Conservation (phyloP, 2,888 invertebrate species). For the Polydrusus pterygomalis region DNA sequence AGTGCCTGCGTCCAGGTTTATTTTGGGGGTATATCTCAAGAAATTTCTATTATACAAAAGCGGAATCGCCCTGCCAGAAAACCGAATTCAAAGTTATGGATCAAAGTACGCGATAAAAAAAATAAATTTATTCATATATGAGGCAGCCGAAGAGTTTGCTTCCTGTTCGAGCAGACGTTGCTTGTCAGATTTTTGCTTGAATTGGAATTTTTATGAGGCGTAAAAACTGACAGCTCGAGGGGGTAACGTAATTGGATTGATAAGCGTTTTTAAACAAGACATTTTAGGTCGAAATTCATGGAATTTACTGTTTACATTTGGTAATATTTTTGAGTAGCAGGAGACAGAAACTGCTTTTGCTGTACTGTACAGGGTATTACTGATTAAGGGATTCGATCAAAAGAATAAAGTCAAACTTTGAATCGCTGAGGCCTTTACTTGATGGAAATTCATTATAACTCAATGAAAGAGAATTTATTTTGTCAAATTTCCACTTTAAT, state of each 20-base stretch:
- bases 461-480: too few species aligned
- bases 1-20: too few species aligned
- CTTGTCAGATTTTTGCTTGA: constrained; percentile 25
- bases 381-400: too few species aligned
- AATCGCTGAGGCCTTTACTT: too few species aligned
- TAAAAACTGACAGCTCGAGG: constrained; percentile 18
- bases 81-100: constrained; percentile 1
- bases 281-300: neutral
- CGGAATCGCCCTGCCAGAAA: constrained; percentile 13
- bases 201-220: constrained; percentile 26
- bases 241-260: constrained; percentile 21
- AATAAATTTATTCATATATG: constrained; percentile 37
- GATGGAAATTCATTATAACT: too few species aligned
- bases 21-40: neutral
- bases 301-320: neutral
- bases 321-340: too few species aligned
- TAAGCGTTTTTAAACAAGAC: constrained; percentile 18
- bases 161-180: constrained; percentile 24
- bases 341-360: too few species aligned
- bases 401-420: too few species aligned
- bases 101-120: constrained; percentile 24
- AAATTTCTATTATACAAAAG: constrained; percentile 6
- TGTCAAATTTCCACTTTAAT: too few species aligned
- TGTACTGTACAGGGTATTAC: too few species aligned
- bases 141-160: constrained; percentile 24